Evolutionary conservation across 2,888 invertebrate genomes (phyloP), one percentile per base, ranked within the genome.

Genomic region (Rapana venosa): DNA sequence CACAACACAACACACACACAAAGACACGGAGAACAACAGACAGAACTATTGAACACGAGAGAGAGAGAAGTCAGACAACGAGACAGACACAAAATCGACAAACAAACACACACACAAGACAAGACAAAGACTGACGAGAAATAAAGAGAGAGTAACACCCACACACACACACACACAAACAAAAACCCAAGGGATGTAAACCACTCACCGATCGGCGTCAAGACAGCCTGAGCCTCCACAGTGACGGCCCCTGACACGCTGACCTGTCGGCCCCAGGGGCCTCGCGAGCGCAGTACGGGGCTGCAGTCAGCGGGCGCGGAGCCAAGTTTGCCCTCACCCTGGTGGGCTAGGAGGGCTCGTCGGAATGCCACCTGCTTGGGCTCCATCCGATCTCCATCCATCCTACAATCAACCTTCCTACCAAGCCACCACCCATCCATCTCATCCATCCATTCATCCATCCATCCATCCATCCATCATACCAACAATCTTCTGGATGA

Each of bases 191-290:
- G 17, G 22, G 26, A 22, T 30, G 5, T 8, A 15, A 22, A 35
- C 20, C 74, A 66, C 95, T 95, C 97, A 97, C 97, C 97, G 96
- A 98, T 97, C 93, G 98, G 97, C 91, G 98, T 98, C 94, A 98
- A 92, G 95, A 98, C 97, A 92, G 98, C 97, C 95, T 98, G 97
- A 35, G 98, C 98, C 89, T 97, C 97, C 70, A 95, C 95, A 94
- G 97, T 97, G 88, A 98, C 97, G 11, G 98, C 90, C 88, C 92
- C 93, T n/a, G 92, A 92, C 36, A 94, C 92, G 35, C 90, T 91
- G 66, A 95, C 92, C 90, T 94, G 94, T 94, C 74, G 92, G 93
- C n/a, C 93, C 92, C 35, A 94, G 90, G n/a, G 74, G 70, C 26
- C 20, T 20, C 22, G 70, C 17, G 8, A 26, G 26, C 13, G 61